Percentiles rank a stretch among this genome's conserved stretches.
Evolutionary conservation across 2,113 vertebrate species (phyloP).

Genomic region (Dromaius novaehollandiae): DNA sequence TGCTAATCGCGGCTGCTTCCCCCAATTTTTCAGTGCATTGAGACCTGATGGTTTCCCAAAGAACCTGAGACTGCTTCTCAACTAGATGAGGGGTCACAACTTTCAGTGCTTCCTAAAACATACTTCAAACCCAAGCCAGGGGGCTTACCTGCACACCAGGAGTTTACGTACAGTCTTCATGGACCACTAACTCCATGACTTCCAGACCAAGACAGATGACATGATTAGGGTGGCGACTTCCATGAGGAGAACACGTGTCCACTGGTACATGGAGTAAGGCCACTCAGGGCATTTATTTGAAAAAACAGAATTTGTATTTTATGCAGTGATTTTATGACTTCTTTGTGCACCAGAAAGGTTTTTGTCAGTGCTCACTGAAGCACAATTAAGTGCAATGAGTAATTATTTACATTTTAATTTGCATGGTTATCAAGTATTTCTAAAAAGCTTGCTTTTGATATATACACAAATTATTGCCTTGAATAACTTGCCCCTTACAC

Average conservation of each 20-base stretch:
- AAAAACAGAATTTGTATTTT: not conserved
- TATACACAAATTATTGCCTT: too few species aligned
- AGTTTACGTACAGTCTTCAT: not conserved
- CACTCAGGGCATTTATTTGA: too few species aligned
- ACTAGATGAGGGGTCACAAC: not conserved
- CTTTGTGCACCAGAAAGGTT: not conserved
- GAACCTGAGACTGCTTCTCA: not conserved
- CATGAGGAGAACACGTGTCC: not conserved
- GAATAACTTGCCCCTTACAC: not conserved
- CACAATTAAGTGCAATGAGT: not conserved
- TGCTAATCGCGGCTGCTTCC: not conserved
- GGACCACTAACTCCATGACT: not conserved
- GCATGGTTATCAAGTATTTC: not conserved
- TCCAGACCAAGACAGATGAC: not conserved
- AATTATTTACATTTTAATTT: not conserved
- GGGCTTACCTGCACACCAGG: not conserved
- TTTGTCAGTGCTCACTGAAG: too few species aligned
- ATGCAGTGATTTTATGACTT: not conserved
- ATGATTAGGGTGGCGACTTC: rapidly evolving
- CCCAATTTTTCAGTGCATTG: not conserved
- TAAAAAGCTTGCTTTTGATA: too few species aligned
- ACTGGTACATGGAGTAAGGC: not conserved
- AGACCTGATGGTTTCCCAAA: not conserved
- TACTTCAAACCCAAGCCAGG: not conserved
- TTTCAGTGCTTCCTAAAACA: rapidly evolving